Percentiles rank a stretch among this genome's conserved stretches.
phyloP scores from a whole-genome alignment of 1,140 invertebrate genomes.

The Fopius arisanus region DNA sequence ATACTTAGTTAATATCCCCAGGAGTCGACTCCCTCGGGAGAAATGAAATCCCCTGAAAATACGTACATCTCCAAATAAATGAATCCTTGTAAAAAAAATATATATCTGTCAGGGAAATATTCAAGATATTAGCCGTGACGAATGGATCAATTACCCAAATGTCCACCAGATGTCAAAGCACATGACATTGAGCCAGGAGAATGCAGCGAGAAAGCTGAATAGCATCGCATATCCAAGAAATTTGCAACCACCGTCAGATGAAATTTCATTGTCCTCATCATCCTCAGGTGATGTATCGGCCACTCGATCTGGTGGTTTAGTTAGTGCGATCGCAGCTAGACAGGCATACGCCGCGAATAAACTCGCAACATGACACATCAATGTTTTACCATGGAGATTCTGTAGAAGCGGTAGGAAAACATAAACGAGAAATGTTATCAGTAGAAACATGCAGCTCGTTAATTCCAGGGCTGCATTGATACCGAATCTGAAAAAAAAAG shows the following conservation, averaged over 20 bases:
- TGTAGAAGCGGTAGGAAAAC: slow-evolving; percentile 68
- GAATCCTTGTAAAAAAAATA: too few relatives aligned
- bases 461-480: slow-evolving; percentile 35
- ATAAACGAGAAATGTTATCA: slow-evolving; percentile 73
- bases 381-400: slow-evolving; percentile 75
- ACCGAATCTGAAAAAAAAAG: slow-evolving; percentile 20
- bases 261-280: neutral
- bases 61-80: too few relatives aligned
- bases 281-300: neutral
- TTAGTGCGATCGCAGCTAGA: slow-evolving; percentile 56
- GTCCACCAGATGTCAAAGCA: slow-evolving; percentile 74
- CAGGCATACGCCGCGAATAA: slow-evolving; percentile 70
- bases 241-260: slow-evolving; percentile 37
- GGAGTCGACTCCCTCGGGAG: too few relatives aligned
- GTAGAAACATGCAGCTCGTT: slow-evolving; percentile 66
- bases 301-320: slow-evolving; percentile 2
- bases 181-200: slow-evolving; percentile 78
- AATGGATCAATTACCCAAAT: slow-evolving; percentile 60
- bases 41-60: too few relatives aligned
- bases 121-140: too few relatives aligned
- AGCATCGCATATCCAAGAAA: slow-evolving; percentile 51
- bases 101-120: too few relatives aligned
- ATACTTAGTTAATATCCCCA: too few relatives aligned
- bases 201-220: slow-evolving; percentile 68
- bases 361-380: slow-evolving; percentile 73